A percentile compares a stretch with the other conserved stretches of the same genome.
Conservation (phyloP, 2,113 vertebrate species). For the Elaphurus davidianus region DNA sequence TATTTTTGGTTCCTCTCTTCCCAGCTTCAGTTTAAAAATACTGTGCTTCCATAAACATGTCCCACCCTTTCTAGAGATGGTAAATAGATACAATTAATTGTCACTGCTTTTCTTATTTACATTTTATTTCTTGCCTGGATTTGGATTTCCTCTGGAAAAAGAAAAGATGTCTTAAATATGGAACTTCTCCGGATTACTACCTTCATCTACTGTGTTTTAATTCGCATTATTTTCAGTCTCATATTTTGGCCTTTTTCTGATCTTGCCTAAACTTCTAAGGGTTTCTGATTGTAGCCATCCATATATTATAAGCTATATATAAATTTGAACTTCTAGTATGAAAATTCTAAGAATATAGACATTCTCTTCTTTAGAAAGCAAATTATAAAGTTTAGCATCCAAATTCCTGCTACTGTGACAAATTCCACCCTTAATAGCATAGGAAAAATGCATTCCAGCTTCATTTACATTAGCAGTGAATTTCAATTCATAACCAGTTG, state of each 20-base stretch:
- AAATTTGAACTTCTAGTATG: not conserved
- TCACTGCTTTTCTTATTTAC: not conserved
- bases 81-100: not conserved
- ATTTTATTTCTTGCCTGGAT: conserved; percentile 18
- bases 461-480: conserved; percentile 37
- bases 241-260: conserved; percentile 12
- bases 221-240: not conserved
- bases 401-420: conserved; percentile 34
- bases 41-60: not conserved
- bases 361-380: conserved; percentile 35
- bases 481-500: conserved; percentile 59
- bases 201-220: not conserved
- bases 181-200: not conserved
- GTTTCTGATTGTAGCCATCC: not conserved
- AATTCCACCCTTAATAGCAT: conserved; percentile 43
- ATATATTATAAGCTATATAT: conserved; percentile 1
- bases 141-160: not conserved
- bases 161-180: not conserved
- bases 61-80: not conserved
- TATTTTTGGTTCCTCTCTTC: not conserved
- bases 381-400: conserved; percentile 29
- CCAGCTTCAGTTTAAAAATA: not conserved
- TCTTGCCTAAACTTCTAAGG: not conserved
- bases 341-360: conserved; percentile 35
- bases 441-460: conserved; percentile 33